Base-by-base conservation (phyloP, 2,888 invertebrate species). In the Synergus laeviventris region DNA sequence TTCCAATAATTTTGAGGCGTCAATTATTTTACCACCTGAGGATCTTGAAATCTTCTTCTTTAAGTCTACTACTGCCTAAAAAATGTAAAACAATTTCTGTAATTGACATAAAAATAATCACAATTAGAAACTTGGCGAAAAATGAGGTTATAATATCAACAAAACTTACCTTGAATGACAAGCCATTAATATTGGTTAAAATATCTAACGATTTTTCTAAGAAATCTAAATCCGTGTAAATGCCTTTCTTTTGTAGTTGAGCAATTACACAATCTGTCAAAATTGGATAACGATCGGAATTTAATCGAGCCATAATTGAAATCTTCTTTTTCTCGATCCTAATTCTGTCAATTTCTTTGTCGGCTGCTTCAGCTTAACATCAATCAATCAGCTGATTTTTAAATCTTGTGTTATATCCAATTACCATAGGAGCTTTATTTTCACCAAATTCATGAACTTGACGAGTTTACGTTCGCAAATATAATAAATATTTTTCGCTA, bases 181-280 rank as follows among this genome's bases (percentile, higher is more conserved):
- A 88, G 85, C 91, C 92, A 11, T 93, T 92, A 73, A 92, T 83
- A 18, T 86, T 86, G 54, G 91, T 87, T 79, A 95, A 85, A 83
- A 92, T 93, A 78, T 93, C 92, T 18, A 91, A 88, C 84, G 94
- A 93, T 84, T 93, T 92, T 82, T 92, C 89, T 77, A 94, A 88
- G 88, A 94, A 94, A 84, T 95, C 93, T 49, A 92, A 85, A 59
- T 93, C 88, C 12, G 93, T 93, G 79, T 86, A 90, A 78, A 95
- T 93, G 75, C 92, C 92, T 85, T 92, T 93, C 76, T 91, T 91
- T 62, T 90, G 84, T n/a, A 95, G 91, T 78, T 85, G 85, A 81
- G 91, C 89, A 39, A 94, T 73, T 38, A 92, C 84, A 77, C 84
- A 86, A 79, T 92, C 91, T 2, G 92, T 91, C 16, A 94, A 86